Evolutionary conservation across 92 coral and sea anemone genomes (phyloP), one percentile per base, ranked within the genome.

Genomic region (Porites divaricata): DNA sequence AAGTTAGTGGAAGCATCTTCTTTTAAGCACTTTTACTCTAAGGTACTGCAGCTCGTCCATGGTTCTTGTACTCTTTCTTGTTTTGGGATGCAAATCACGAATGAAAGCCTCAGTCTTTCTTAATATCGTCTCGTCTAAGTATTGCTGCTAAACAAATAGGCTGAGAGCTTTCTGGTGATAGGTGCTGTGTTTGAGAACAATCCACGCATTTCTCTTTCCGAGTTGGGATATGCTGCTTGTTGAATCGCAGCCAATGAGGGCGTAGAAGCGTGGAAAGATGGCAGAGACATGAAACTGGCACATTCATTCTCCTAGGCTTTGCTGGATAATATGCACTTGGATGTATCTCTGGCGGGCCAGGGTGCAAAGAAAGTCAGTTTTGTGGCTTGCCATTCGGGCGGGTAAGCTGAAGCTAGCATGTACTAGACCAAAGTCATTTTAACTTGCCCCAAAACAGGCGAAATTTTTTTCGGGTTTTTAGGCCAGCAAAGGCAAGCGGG

Each of bases 181-280:
- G 1, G 11, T 26, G 52, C 54, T 69, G 2, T 13, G 73, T 69
- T 25, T 65, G 21, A 82, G 72, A 53, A 11, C 51, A 25, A 65
- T 52, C 88, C 84, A 82, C 17, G 68, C 79, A 73, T 88, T 88
- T 74, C 68, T 86, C 67, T 86, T 86, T 49, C 57, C 64, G 21
- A 72, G 28, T 45, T 70, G 74, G 13, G 86, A n/a, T 25, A 79
- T 62, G 48, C 74, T 49, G 69, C 90, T 86, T 20, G 80, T 86
- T 28, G 87, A 63, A 62, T 74, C 86, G 63, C 86, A 87, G 6
- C 90, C 90, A 48, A 81, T 80, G 52, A 87, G 54, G 58, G 90
- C 86, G 67, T 72, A 6, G 41, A 26, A 26, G 35, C 35, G 35
- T 26, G 81, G 81, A 86, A 80, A 26, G 86, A 80, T n/a, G 67